These are phyloP conservation scores for Amphilophus citrinellus DNA, from an alignment of 2,113 vertebrate species.

Conservation along the genomic window DNA sequence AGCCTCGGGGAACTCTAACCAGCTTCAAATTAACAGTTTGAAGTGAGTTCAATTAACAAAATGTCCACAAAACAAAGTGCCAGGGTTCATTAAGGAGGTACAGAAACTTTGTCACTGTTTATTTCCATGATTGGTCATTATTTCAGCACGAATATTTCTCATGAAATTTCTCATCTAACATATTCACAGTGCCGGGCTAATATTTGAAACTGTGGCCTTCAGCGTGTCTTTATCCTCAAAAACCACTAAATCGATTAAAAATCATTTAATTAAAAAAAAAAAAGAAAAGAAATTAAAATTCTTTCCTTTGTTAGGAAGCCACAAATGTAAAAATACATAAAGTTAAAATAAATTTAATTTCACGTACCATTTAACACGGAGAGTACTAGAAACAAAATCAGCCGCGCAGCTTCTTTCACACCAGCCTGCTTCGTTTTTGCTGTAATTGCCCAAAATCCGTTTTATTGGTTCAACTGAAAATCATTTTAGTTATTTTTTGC, in stretches of 20 bases:
- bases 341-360: neutral
- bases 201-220: neutral
- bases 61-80: neutral
- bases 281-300: neutral
- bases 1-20: neutral
- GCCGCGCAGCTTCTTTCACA: neutral
- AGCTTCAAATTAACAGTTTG: slow-evolving; percentile 9
- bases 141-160: neutral
- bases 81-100: neutral
- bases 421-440: neutral
- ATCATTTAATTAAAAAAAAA: neutral
- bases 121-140: neutral
- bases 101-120: neutral
- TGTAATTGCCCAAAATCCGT: neutral
- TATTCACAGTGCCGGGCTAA: neutral
- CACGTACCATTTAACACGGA: neutral
- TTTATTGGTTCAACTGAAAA: neutral
- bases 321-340: neutral
- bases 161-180: neutral
- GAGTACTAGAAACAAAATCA: neutral
- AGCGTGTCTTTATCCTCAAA: neutral
- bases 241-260: neutral
- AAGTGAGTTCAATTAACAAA: slow-evolving; percentile 5
- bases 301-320: neutral
- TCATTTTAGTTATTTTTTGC: neutral